A percentile compares a stretch with the other conserved stretches of the same genome.
Evolutionary conservation across 2,888 invertebrate genomes (phyloP).

Genomic region (Andrena hattorfiana): DNA sequence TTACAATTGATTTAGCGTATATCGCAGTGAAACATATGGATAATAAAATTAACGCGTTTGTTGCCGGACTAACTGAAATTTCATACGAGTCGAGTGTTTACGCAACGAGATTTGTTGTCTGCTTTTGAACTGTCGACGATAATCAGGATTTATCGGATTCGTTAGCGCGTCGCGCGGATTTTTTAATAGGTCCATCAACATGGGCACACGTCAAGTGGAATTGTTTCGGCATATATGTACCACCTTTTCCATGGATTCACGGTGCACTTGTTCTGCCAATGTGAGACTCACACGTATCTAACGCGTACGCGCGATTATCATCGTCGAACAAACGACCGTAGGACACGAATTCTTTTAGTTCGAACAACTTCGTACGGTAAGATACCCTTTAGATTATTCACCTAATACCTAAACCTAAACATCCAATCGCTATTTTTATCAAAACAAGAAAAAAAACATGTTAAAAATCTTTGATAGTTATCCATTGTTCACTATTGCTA

Average conservation of each 20-base stretch:
- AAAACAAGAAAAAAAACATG: conserved; percentile 80
- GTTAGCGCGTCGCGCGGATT: conserved; percentile 7
- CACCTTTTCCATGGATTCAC: conserved; percentile 53
- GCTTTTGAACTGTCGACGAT: background rate
- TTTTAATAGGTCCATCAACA: conserved; percentile 4
- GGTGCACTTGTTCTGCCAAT: conserved; percentile 46
- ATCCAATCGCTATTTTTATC: conserved; percentile 84
- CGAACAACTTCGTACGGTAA: conserved; percentile 74
- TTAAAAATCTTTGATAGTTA: conserved; percentile 84
- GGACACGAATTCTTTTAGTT: conserved; percentile 66
- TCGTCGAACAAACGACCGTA: conserved; percentile 67
- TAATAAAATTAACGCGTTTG: too few relatives aligned
- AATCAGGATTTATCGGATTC: conserved; percentile 18
- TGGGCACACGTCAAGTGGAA: conserved; percentile 29
- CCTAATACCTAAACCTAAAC: conserved; percentile 81
- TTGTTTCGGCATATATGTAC: conserved; percentile 15
- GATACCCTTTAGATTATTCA: conserved; percentile 79
- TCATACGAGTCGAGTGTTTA: too few relatives aligned
- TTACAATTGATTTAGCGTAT: background rate
- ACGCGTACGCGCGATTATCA: conserved; percentile 65
- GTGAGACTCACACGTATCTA: conserved; percentile 53
- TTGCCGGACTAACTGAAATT: too few relatives aligned
- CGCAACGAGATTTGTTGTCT: conserved; percentile 15
- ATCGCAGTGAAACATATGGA: background rate
- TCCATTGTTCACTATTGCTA: conserved; percentile 85